Evolutionary conservation across 2,797 vertebrate species (phyloP).

Genomic region (Carapus acus): DNA sequence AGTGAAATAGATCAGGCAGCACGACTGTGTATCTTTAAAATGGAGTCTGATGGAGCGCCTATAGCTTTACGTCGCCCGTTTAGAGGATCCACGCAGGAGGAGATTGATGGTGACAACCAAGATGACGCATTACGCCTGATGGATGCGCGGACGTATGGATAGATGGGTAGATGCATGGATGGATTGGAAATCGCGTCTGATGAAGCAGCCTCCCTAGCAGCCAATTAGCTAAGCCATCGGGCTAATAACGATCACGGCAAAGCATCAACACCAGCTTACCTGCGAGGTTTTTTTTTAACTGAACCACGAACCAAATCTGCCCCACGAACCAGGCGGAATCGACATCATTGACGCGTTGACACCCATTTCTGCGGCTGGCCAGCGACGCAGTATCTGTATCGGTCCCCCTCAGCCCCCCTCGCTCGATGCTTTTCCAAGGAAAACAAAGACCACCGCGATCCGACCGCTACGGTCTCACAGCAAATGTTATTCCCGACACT

Average conservation of each 20-base stretch:
- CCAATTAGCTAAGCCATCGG: slow-evolving; percentile 15
- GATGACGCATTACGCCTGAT: slow-evolving; percentile 65
- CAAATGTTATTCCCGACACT: too few species aligned
- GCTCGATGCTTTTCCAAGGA: slow-evolving; percentile 37
- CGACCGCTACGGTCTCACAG: slow-evolving; percentile 34
- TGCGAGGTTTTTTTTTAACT: slow-evolving; percentile 39
- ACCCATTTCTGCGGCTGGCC: slow-evolving; percentile 61
- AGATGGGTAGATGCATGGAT: too few species aligned
- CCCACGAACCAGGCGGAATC: slow-evolving; percentile 36
- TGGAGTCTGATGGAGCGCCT: slow-evolving; percentile 55
- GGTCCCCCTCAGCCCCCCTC: slow-evolving; percentile 32
- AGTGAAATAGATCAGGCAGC: slow-evolving; percentile 28
- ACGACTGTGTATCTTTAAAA: slow-evolving; percentile 12
- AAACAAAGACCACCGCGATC: slow-evolving; percentile 49
- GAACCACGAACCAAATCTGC: slow-evolving; percentile 20
- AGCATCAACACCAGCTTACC: slow-evolving; percentile 44
- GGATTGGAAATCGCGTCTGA: slow-evolving; percentile 47
- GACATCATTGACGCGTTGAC: slow-evolving; percentile 33
- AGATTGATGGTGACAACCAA: slow-evolving; percentile 44
- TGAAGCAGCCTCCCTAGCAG: too few species aligned
- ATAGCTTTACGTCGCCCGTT: slow-evolving; percentile 28
- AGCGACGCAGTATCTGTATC: slow-evolving; percentile 63
- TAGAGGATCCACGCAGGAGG: slow-evolving; percentile 41
- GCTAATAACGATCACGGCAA: slow-evolving; percentile 1
- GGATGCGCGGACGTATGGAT: too few species aligned